phyloP scores from a whole-genome alignment of 2,888 invertebrate species.

The Choreutis nemorana region DNA sequence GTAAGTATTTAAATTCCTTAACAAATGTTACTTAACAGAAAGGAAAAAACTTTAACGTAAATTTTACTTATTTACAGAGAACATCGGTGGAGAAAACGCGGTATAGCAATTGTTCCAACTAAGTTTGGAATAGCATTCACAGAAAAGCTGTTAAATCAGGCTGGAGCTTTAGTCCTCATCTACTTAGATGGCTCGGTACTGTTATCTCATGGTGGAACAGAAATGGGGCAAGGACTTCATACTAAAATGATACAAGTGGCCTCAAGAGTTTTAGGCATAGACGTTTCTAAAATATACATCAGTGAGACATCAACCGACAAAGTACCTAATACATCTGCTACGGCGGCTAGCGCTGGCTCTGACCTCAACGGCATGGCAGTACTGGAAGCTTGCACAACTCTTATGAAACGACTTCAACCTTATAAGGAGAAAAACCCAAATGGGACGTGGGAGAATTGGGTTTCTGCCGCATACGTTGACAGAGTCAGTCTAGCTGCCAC shows the following conservation, averaged over 20 bases:
- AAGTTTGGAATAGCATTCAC: constrained; percentile 88
- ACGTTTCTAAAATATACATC: constrained; percentile 78
- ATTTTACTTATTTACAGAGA: constrained; percentile 47
- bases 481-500: constrained; percentile 82
- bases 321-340: constrained; percentile 90
- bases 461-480: constrained; percentile 77
- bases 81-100: constrained; percentile 87
- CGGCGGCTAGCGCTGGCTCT: constrained; percentile 88
- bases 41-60: not conserved
- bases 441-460: constrained; percentile 86
- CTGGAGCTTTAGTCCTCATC: constrained; percentile 86
- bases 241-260: constrained; percentile 96
- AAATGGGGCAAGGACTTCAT: constrained; percentile 97
- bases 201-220: constrained; percentile 90
- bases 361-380: constrained; percentile 94
- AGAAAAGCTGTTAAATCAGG: constrained; percentile 79
- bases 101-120: constrained; percentile 81
- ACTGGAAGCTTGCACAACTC: constrained; percentile 78
- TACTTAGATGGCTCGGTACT: constrained; percentile 90
- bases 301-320: constrained; percentile 88
- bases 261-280: constrained; percentile 74
- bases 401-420: constrained; percentile 77
- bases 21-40: not conserved
- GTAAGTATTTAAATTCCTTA: constrained; percentile 33
- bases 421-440: constrained; percentile 78